Conservation (phyloP, 2,888 invertebrate genomes). For the Phyllotreta cruciferae region DNA sequence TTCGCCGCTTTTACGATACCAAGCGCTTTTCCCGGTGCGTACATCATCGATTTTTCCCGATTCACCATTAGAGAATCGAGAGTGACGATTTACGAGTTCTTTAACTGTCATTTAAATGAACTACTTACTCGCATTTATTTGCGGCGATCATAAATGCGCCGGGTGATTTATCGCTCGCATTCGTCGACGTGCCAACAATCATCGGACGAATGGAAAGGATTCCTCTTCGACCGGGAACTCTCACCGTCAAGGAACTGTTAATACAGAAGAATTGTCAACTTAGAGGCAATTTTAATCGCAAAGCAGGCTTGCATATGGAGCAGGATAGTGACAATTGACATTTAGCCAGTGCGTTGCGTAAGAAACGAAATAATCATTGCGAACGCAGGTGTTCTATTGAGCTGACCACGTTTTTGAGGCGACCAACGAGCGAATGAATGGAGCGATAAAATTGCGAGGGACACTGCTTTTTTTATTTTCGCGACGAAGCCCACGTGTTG, state of each 20-base stretch:
- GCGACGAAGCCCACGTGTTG: conserved; percentile 35
- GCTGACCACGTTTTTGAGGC: conserved; percentile 8
- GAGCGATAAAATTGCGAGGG: conserved; percentile 48
- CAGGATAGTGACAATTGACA: too few species aligned
- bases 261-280: too few species aligned
- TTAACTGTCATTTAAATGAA: conserved; percentile 16
- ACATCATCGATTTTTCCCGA: conserved; percentile 13
- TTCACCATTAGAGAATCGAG: conserved; percentile 6
- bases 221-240: too few species aligned
- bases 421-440: conserved; percentile 39
- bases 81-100: conserved; percentile 17
- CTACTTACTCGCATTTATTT: conserved; percentile 15
- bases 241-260: too few species aligned
- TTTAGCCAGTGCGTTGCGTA: too few species aligned
- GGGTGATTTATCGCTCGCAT: conserved; percentile 14
- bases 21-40: too few species aligned
- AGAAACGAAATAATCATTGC: neutral
- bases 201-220: too few species aligned
- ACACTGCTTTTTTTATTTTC: conserved; percentile 35
- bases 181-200: too few species aligned
- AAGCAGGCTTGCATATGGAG: too few species aligned
- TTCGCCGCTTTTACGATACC: too few species aligned
- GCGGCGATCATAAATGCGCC: conserved; percentile 8
- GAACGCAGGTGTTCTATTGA: conserved; percentile 12
- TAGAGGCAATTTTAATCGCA: too few species aligned